These are phyloP conservation scores for Chaenocephalus aceratus DNA, from an alignment of 2,113 vertebrate genomes.

Conservation along the genomic window DNA sequence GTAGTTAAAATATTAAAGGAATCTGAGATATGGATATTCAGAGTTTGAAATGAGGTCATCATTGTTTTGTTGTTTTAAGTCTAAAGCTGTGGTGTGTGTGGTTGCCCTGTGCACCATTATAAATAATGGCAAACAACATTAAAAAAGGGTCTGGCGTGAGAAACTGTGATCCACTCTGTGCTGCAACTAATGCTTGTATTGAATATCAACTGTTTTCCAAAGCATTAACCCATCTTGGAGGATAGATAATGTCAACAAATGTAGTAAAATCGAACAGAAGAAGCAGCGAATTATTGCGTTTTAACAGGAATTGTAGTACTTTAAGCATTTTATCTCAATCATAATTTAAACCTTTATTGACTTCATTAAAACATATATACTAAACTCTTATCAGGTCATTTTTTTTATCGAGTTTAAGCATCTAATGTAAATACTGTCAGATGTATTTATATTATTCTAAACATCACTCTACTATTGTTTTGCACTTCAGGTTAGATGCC, in stretches of 20 bases:
- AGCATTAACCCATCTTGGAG: neutral
- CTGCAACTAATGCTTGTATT: neutral
- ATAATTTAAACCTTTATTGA: neutral
- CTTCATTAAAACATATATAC: too few relatives aligned
- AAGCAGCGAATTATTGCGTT: too few relatives aligned
- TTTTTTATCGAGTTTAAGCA: too few relatives aligned
- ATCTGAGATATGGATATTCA: neutral
- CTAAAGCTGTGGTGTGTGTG: neutral
- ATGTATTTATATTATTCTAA: too few relatives aligned
- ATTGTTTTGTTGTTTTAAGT: neutral
- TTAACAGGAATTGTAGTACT: too few relatives aligned
- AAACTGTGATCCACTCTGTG: neutral
- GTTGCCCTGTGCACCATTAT: neutral
- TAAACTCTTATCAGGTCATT: too few relatives aligned
- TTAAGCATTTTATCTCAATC: neutral
- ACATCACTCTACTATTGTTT: too few relatives aligned
- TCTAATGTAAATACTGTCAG: too few relatives aligned
- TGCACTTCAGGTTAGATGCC: too few relatives aligned
- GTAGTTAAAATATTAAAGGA: too few relatives aligned
- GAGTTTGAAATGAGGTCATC: neutral
- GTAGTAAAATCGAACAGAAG: too few relatives aligned
- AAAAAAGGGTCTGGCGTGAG: neutral
- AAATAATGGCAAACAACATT: neutral
- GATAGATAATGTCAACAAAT: neutral
- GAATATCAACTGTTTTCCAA: too few relatives aligned